Evolutionary conservation across 2,113 vertebrate genomes (phyloP).

Genomic region (Indri indri): DNA sequence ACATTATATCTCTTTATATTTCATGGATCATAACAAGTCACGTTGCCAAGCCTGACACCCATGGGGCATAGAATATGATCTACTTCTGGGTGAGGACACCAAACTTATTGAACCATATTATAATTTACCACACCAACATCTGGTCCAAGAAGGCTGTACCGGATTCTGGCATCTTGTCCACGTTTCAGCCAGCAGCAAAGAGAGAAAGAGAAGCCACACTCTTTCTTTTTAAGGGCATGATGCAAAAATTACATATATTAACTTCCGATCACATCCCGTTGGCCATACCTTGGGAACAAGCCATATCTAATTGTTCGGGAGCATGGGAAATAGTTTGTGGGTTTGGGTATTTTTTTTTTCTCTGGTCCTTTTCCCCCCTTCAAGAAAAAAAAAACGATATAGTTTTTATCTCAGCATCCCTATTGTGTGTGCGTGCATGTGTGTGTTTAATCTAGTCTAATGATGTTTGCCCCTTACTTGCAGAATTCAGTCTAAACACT

Average conservation of each 20-base stretch:
- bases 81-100: not conserved
- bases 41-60: not conserved
- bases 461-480: not conserved
- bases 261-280: not conserved
- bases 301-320: not conserved
- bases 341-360: not conserved
- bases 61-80: not conserved
- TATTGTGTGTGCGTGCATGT: accelerated
- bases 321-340: not conserved
- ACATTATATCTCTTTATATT: not conserved
- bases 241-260: not conserved
- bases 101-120: not conserved
- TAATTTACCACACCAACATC: not conserved
- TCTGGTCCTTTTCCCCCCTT: not conserved
- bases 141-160: not conserved
- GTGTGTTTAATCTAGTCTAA: not conserved
- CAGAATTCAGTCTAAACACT: not conserved
- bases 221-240: not conserved
- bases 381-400: no score
- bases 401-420: no score
- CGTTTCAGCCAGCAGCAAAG: not conserved
- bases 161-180: not conserved
- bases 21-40: not conserved
- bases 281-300: not conserved
- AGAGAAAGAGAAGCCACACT: not conserved